Conservation (phyloP, 2,888 invertebrate species). For the Caenorhabditis becei region DNA sequence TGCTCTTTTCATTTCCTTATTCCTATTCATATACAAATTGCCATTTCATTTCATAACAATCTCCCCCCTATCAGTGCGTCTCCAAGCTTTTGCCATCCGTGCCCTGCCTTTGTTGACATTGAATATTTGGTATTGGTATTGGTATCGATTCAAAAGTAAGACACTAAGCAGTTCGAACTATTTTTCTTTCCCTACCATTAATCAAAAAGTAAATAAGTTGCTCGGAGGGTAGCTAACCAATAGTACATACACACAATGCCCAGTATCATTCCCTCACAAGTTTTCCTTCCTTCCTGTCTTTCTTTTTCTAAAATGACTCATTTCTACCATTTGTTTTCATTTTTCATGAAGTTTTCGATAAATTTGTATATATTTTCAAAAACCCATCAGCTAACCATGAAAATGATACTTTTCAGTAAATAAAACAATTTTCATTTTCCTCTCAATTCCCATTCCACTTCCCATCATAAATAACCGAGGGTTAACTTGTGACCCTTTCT, state of each 20-base stretch:
- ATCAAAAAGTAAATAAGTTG: conserved; percentile 37
- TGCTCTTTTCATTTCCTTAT: conserved; percentile 34
- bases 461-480: conserved; percentile 39
- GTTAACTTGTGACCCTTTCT: conserved; percentile 19
- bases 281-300: not conserved
- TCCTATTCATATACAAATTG: conserved; percentile 42
- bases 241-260: conserved; percentile 8
- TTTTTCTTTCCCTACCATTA: conserved; percentile 3
- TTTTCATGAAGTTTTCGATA: conserved; percentile 9
- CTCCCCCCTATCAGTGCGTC: conserved; percentile 27
- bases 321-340: conserved; percentile 12
- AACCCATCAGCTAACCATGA: too few relatives aligned
- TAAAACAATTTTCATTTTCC: conserved; percentile 26
- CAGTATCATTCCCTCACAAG: too few relatives aligned
- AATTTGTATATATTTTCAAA: too few relatives aligned
- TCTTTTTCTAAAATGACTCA: conserved; percentile 9
- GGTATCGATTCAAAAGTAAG: conserved; percentile 25
- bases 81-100: conserved; percentile 13
- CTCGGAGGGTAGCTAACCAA: conserved; percentile 8
- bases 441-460: not conserved
- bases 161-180: conserved; percentile 37
- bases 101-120: conserved; percentile 27
- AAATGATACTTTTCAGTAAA: conserved; percentile 30
- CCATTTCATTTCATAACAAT: conserved; percentile 26
- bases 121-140: not conserved